Evolutionary conservation across 2,797 vertebrate genomes (phyloP), one percentile per base, ranked within the genome.

Genomic region (Melanotaenia nigrans): DNA sequence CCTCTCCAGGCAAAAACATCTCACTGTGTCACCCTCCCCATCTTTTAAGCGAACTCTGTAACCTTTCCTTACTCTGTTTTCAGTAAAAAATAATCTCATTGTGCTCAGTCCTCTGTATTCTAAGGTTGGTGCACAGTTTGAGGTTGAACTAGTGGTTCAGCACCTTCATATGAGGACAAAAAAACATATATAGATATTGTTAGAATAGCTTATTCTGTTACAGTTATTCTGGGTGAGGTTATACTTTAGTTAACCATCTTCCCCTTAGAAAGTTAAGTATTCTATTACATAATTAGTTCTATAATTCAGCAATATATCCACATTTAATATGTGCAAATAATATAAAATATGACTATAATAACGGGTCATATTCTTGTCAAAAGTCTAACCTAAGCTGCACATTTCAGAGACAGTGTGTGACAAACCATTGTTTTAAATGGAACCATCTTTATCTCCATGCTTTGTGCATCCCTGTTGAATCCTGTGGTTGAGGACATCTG

Each of bases 401-500:
- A 47, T 62, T 59, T 77, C 33, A 55, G 51, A 40, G 40, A 16
- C 64, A 67, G 49, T 35, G 61, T 87, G 77, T 85, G 56, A 80
- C 65, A 14, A 24, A 36, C 77, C 75, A 61, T 87, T 88, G 79
- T 89, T 79, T 73, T 61, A 6, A 65, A 64, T 77, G 68, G 58
- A 64, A 78, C 73, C 38, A 61, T 76, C 78, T 86, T 73, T 68
- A 84, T 84, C 81, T 83, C 54, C 68, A n/a, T 73, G 67, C 58
- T 75, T 61, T 70, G 70, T 78, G 13, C 49, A 60, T 87, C 80
- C 79, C 65, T 68, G 77, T 20, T 80, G 79, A 88, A 70, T 77
- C 63, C 68, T 88, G 88, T 71, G 89, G 89, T 91, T 68, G 70
- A 71, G 81, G 84, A 87, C 89, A 92, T 92, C 90, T 92, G 90